phyloP scores from a whole-genome alignment of 64 coral and sea anemone species.

The Pachyseris speciosa region DNA sequence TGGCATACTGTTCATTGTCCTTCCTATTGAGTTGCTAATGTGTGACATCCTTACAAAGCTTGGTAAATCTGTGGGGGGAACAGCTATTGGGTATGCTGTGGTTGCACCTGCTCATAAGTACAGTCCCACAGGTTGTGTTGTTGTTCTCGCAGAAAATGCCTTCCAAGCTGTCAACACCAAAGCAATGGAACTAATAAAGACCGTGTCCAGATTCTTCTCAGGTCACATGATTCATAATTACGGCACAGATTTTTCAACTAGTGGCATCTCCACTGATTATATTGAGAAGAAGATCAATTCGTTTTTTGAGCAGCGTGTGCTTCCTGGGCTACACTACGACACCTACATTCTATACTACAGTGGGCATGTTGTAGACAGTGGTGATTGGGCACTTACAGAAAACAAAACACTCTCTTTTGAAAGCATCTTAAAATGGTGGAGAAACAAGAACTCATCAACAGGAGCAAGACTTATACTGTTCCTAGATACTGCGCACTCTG shows the following conservation, averaged over 20 bases:
- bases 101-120: constrained; percentile 91
- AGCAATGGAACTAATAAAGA: constrained; percentile 82
- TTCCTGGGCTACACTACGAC: constrained; percentile 90
- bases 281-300: constrained; percentile 79
- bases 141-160: constrained; percentile 75
- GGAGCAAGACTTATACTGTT: constrained; percentile 89
- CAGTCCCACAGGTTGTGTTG: constrained; percentile 67
- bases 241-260: constrained; percentile 97
- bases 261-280: constrained; percentile 88
- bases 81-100: constrained; percentile 97
- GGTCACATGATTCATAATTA: constrained; percentile 97
- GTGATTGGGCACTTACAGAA: constrained; percentile 90
- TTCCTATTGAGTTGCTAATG: constrained; percentile 87
- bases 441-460: constrained; percentile 62
- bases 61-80: constrained; percentile 94
- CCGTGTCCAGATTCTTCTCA: constrained; percentile 92
- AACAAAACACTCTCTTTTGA: constrained; percentile 80
- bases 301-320: constrained; percentile 89
- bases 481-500: constrained; percentile 94
- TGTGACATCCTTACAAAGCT: constrained; percentile 92
- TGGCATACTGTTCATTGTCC: constrained; percentile 73
- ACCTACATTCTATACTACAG: constrained; percentile 97
- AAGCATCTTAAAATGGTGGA: constrained; percentile 82
- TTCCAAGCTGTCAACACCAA: constrained; percentile 81
- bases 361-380: constrained; percentile 90